Evolutionary conservation across 1,140 invertebrate species (phyloP).

Genomic region (Latrodectus geometricus): DNA sequence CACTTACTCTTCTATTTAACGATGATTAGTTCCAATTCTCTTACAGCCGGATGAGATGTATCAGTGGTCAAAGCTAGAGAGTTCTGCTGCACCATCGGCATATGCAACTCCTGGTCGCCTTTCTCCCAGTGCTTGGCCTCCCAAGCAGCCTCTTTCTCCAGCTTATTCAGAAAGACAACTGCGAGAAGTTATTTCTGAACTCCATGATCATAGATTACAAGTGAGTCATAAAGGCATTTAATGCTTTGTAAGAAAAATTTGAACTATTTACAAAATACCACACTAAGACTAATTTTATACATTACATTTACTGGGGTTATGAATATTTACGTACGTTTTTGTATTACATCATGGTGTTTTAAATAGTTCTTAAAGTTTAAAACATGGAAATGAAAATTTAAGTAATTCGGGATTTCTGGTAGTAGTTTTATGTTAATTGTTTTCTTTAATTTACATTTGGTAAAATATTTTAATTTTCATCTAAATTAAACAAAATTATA

Average conservation of each 20-base stretch:
- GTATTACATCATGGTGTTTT: no score
- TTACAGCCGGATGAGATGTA: slow-evolving; percentile 51
- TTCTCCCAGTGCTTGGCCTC: slow-evolving; percentile 48
- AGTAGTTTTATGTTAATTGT: no score
- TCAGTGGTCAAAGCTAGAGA: slow-evolving; percentile 44
- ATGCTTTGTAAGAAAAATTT: no score
- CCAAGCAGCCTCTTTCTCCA: slow-evolving; percentile 8
- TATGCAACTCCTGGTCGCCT: slow-evolving; percentile 44
- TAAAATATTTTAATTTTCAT: no score
- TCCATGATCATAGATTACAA: slow-evolving; percentile 35
- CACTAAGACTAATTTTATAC: no score
- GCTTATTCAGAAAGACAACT: slow-evolving; percentile 43
- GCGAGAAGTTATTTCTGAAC: slow-evolving; percentile 35
- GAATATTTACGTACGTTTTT: no score
- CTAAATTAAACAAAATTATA: no score
- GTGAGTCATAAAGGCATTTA: background rate
- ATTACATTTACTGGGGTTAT: background rate
- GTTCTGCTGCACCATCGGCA: slow-evolving; percentile 4
- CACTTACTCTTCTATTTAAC: no score
- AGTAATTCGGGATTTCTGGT: no score
- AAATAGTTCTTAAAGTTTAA: no score
- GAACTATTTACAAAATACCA: background rate
- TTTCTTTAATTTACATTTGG: no score
- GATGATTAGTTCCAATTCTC: background rate
- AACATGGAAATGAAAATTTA: no score